A percentile compares a stretch with the other conserved stretches of the same genome.
phyloP scores from a whole-genome alignment of 2,888 invertebrate species.

The Drosophila buzzatii region DNA sequence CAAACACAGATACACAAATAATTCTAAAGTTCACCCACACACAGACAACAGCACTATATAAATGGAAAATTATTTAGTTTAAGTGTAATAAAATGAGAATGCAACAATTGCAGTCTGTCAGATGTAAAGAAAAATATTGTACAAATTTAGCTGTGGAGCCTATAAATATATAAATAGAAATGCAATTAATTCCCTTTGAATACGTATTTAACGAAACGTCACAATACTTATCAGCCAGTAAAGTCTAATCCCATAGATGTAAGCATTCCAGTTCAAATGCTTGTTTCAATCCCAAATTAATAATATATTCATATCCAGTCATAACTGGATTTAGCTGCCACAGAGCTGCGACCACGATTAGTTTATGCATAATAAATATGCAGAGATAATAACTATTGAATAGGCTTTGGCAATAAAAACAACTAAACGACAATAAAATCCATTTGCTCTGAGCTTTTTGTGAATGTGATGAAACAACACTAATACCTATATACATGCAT shows the following conservation, averaged over 20 bases:
- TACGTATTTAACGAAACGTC: background rate
- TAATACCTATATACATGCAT: background rate
- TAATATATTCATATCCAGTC: slow-evolving; percentile 2
- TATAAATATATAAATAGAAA: background rate
- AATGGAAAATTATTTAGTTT: slow-evolving; percentile 58
- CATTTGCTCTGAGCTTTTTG: slow-evolving; percentile 4
- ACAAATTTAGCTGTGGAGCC: background rate
- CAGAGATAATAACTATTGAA: slow-evolving; percentile 14
- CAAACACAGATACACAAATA: background rate
- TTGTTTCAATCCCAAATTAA: background rate
- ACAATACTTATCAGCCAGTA: background rate
- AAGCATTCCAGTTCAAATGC: slow-evolving; percentile 11
- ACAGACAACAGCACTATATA: slow-evolving; percentile 26
- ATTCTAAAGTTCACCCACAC: background rate
- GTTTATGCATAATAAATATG: slow-evolving; percentile 3
- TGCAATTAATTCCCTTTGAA: background rate
- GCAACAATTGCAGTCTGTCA: slow-evolving; percentile 16
- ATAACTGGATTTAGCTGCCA: background rate
- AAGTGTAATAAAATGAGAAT: slow-evolving; percentile 20
- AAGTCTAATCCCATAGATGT: background rate
- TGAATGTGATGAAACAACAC: background rate
- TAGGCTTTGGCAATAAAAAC: slow-evolving; percentile 5
- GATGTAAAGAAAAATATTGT: background rate
- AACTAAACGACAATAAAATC: slow-evolving; percentile 3
- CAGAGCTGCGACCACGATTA: background rate